Evolutionary conservation across 2,797 vertebrate genomes (phyloP), one percentile per base, ranked within the genome.

Genomic region (Premnoplex brunnescens): DNA sequence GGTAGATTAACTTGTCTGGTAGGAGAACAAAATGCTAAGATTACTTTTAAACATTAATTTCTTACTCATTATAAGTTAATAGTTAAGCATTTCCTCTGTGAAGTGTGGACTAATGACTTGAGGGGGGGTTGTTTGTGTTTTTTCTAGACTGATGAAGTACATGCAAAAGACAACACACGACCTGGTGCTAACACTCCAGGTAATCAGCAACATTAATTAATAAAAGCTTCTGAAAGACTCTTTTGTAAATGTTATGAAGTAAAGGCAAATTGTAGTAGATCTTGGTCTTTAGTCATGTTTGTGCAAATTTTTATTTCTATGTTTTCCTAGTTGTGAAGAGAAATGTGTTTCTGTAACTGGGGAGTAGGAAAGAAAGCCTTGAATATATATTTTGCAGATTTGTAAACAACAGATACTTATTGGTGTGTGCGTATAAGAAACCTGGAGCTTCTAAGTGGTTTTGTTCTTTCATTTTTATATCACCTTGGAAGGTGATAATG

Each of bases 71-170:
- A 3, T 19, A 73, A 60, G 10, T 59, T 81, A 68, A n/a, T 52
- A 4, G 6, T 32, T 54, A 71, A 18, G 8, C 46, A 22, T 87
- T 80, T 72, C 9, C 11, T 89, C 8, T 84, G 6, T 83, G 22
- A 73, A 72, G 19, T 48, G 18, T 62, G 26, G 6, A 20, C 26
- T 76, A 34, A 71, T 63, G 28, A 77, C 12, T 64, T 37, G 4
- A 39, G 4, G 4, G 21, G n/a, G 8, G 0, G 54, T 44, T 91
- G 12, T 82, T 62, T 59, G 28, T 74, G 68, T 32, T 82, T 71
- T 54, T 12, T 49, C 24, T 92, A 99, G 99, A 99, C 99, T 14
- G 99, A 99, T 96, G 99, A 99, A 91, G 99, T 99, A 15, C 99
- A 99, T 54, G 98, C 99, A 75, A 99, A 99, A 97, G 99, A 99